Percentiles rank a stretch among this genome's conserved stretches.
phyloP scores from a whole-genome alignment of 2,888 invertebrate genomes.

The Gisinianus flammeolus region DNA sequence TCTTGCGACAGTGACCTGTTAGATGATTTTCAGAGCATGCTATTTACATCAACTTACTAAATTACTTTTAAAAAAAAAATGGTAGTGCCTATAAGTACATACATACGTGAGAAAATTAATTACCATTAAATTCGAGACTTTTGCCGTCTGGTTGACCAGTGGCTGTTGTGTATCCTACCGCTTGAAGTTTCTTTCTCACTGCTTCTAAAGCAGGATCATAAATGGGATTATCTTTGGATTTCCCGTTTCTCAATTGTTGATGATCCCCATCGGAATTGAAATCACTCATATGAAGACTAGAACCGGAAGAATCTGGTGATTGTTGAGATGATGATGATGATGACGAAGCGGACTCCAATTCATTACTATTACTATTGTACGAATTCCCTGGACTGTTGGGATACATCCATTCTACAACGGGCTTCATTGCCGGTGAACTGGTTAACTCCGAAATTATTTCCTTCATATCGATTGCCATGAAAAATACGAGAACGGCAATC shows the following conservation, averaged over 20 bases:
- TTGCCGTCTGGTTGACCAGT: neutral
- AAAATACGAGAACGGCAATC: slow-evolving; percentile 46
- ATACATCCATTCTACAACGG: slow-evolving; percentile 29
- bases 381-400: neutral
- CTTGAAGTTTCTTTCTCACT: slow-evolving; percentile 22
- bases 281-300: slow-evolving; percentile 1
- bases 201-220: slow-evolving; percentile 27
- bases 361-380: neutral
- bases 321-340: neutral
- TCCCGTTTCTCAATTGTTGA: neutral
- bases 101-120: no score
- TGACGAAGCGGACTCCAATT: no score
- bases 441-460: slow-evolving; percentile 49
- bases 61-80: no score
- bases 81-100: no score
- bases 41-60: no score
- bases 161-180: slow-evolving; percentile 16
- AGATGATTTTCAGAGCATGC: no score
- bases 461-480: slow-evolving; percentile 52
- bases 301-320: neutral
- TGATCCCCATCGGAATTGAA: neutral
- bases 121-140: slow-evolving; percentile 21
- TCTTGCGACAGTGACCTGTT: no score
- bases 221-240: neutral
- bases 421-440: neutral